Evolutionary conservation across 2,888 invertebrate genomes (phyloP), one percentile per base, ranked within the genome.

Genomic region (Ceramica pisi): DNA sequence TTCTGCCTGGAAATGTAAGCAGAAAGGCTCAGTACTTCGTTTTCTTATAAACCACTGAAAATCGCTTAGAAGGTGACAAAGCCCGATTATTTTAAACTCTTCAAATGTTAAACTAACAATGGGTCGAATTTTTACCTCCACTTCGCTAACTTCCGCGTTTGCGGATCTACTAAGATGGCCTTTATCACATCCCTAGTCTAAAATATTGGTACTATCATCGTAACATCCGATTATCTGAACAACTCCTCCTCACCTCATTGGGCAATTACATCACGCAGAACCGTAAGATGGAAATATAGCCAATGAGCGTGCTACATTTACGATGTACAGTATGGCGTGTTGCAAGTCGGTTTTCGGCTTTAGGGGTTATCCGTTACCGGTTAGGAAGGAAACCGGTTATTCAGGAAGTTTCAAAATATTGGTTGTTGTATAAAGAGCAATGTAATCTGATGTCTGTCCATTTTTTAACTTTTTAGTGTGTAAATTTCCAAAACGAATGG

Each of bases 341-440:
- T 60, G 23, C 35, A 48, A 50, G 68, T 56, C 31, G 0, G 16
- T 73, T 57, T 67, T 51, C 16, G 51, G 23, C 46, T 48, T 53
- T 41, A 46, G 44, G 35, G 23, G 55, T 35, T 35, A 31, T 41
- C 41, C 41, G 59, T 59, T 68, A 35, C 53, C 31, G 46, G 68
- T 35, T 12, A 69, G 60, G 69, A 74, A 60, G 70, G 68, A 67
- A 67, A 69, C 38, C 6, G 23, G 48, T 60, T 75, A 35, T 59
- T 16, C 8, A 19, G 23, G 21, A 66, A 16, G 14, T 26, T 65
- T 31, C 38, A 16, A 31, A 63, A 55, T 26, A 63, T 21, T 62
- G 19, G 23, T 1, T 50, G 26, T 23, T 12, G 8, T 31, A 51
- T 8, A 26, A 26, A 21, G 21, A 53, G 12, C 16, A 26, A 53